Percentiles rank a stretch among this genome's conserved stretches.
phyloP scores from a whole-genome alignment of 2,113 vertebrate species.

The Carassius auratus region DNA sequence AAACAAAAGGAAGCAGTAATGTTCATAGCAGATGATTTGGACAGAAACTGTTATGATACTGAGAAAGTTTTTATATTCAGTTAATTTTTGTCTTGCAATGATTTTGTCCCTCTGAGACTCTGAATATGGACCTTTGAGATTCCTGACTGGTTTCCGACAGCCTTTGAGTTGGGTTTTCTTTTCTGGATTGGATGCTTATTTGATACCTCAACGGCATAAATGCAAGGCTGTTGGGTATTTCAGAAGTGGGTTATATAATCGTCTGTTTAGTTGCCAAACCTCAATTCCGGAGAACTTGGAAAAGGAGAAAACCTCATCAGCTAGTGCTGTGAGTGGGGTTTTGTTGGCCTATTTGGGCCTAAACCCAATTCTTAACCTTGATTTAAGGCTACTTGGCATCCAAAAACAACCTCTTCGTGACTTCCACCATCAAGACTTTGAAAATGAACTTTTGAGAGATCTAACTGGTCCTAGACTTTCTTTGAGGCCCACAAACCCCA shows the following conservation, averaged over 20 bases:
- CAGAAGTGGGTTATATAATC: constrained; percentile 3
- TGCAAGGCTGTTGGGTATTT: constrained; percentile 10
- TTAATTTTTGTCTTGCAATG: neutral
- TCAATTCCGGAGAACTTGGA: neutral
- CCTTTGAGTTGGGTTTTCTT: constrained; percentile 8
- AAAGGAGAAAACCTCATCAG: neutral
- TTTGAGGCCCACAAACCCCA: neutral
- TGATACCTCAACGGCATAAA: neutral
- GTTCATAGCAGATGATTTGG: neutral
- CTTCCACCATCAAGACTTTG: neutral
- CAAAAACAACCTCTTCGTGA: neutral
- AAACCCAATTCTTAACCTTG: neutral
- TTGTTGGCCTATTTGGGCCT: neutral
- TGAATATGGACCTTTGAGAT: constrained; percentile 35
- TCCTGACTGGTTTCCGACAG: neutral
- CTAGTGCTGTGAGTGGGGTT: constrained; percentile 16
- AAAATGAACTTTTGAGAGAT: neutral
- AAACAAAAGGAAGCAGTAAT: constrained; percentile 9
- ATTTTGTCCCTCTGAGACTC: neutral
- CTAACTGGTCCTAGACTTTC: neutral
- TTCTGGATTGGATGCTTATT: constrained; percentile 36
- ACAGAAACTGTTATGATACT: neutral
- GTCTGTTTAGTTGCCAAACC: constrained; percentile 7
- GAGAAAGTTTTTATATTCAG: neutral
- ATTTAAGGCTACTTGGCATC: neutral